These are phyloP conservation scores for Neoascia interrupta DNA, from an alignment of 2,888 invertebrate species.

Conservation along the genomic window DNA sequence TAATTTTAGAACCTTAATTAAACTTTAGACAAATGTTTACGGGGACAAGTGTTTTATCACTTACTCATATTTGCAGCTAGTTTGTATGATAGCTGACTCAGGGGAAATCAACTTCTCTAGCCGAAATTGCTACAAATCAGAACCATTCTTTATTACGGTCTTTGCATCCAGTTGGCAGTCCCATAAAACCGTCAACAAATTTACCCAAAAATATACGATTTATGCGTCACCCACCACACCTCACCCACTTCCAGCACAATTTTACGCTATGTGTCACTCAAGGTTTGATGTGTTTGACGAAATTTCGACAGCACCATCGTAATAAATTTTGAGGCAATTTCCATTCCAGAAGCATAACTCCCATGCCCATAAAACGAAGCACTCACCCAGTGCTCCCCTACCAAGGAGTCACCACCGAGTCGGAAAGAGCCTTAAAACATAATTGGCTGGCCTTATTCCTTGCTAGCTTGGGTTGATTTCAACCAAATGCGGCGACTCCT, in stretches of 20 bases:
- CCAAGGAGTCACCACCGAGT: slow-evolving; percentile 33
- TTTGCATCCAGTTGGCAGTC: background rate
- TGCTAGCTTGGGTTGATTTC: background rate
- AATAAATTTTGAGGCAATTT: slow-evolving; percentile 57
- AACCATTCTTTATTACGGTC: background rate
- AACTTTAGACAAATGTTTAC: too few species aligned
- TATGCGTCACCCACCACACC: slow-evolving; percentile 9
- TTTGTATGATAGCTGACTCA: too few species aligned
- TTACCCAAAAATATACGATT: slow-evolving; percentile 21
- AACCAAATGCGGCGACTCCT: slow-evolving; percentile 6
- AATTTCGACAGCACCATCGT: slow-evolving; percentile 45
- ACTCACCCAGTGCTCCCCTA: background rate
- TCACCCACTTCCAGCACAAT: background rate
- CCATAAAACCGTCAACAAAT: slow-evolving; percentile 42
- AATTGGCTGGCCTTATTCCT: slow-evolving; percentile 52
- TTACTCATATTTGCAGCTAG: too few species aligned
- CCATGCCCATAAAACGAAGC: slow-evolving; percentile 40
- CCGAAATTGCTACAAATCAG: slow-evolving; percentile 14
- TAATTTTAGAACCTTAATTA: too few species aligned
- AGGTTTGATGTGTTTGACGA: slow-evolving; percentile 51
- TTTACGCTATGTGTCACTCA: slow-evolving; percentile 43
- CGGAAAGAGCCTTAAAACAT: slow-evolving; percentile 57
- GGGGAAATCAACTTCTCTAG: too few species aligned
- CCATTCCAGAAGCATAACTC: slow-evolving; percentile 40
- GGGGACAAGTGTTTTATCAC: too few species aligned